Evolutionary conservation across 2,888 invertebrate species (phyloP), one percentile per base, ranked within the genome.

Genomic region (Plemyria rubiginata): DNA sequence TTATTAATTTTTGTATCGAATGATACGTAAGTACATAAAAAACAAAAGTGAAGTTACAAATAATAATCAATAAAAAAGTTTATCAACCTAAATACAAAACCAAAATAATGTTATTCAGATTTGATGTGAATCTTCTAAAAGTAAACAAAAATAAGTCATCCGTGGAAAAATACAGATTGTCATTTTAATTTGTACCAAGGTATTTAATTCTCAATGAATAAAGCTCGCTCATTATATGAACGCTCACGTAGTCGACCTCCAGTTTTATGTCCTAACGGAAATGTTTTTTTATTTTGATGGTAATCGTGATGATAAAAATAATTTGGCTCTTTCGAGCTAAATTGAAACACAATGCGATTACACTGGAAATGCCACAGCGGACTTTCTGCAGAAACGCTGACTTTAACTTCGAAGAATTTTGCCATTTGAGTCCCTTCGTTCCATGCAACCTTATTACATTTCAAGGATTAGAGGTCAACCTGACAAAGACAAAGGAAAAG

Each of bases 211-310:
- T 55, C 45, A 64, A 57, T 62, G 57, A 65, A 63, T 66, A 57
- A 61, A 60, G 60, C 57, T 57, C 16, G 16, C 56, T 64, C 56
- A 60, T 71, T 73, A 74, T 76, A 80, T 74, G 79, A 75, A 75
- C 77, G 67, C 76, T 74, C 64, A 71, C 72, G 71, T 66, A 65
- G 73, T 62, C 71, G 81, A 79, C 83, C 84, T 85, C 81, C 80
- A 78, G 74, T 79, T 81, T 79, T 76, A 77, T 76, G 77, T 71
- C 62, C 57, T 65, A 76, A 79, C 78, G 71, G 74, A 82, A 83
- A 82, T 81, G 51, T 54, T 54, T 54, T n/a, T 43, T 50, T 58
- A 49, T 59, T 63, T 57, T 45, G 43, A 40, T 63, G 36, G 41
- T 50, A 43, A 38, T 52, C 52, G 12, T 52, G n/a, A 13, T 38